phyloP scores from a whole-genome alignment of 2,113 vertebrate genomes.

The Macaca fascicularis region T2T-MFA8v1.1 NC_088384.1:22390001-22390500 shows the following conservation, averaged over 20 bases:
- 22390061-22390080: background rate
- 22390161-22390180: background rate
- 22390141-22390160: background rate
- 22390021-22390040: no score
- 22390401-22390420: background rate
- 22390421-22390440: background rate
- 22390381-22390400: background rate
- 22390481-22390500: background rate
- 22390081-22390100: background rate
- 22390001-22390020: no score
- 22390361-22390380: background rate
- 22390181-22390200: background rate
- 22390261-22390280: background rate
- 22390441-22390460: background rate
- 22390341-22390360: background rate
- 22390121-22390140: background rate
- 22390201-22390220: background rate
- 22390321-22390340: background rate
- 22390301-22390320: background rate
- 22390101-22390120: background rate
- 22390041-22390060: background rate
- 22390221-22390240: background rate
- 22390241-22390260: background rate
- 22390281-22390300: conserved; percentile 20
- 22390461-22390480: background rate